Percentiles rank a stretch among this genome's conserved stretches.
Evolutionary conservation across 2,113 vertebrate genomes (phyloP).

Genomic region (Platysteira castanea): DNA sequence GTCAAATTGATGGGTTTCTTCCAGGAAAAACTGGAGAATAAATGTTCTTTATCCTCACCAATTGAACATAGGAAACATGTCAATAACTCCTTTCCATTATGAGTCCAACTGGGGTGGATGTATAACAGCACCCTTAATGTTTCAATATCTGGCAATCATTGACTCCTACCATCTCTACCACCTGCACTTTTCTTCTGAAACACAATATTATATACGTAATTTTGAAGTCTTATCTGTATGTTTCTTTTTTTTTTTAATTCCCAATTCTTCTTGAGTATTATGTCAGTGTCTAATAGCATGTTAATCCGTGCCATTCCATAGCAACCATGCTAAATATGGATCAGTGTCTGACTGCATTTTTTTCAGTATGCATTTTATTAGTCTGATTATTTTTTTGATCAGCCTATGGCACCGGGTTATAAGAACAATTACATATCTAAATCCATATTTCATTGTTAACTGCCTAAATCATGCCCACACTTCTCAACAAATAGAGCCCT

Average conservation of each 20-base stretch:
- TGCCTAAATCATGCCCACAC: background rate
- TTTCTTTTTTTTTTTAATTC: background rate
- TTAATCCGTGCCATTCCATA: background rate
- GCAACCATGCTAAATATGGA: slow-evolving; percentile 27
- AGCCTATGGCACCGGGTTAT: background rate
- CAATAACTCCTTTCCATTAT: background rate
- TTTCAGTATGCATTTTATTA: background rate
- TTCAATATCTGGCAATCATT: background rate
- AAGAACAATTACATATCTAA: background rate
- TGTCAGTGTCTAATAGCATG: background rate
- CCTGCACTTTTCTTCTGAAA: background rate
- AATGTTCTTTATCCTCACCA: background rate
- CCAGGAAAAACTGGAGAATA: background rate
- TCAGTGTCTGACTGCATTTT: background rate
- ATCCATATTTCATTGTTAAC: background rate
- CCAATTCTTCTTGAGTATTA: background rate
- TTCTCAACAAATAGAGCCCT: background rate
- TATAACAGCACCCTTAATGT: background rate
- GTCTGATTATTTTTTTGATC: background rate
- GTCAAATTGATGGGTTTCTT: background rate
- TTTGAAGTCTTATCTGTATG: background rate
- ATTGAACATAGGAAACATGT: background rate
- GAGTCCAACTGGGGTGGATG: background rate
- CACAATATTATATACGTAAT: background rate
- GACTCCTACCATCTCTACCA: background rate